Evolutionary conservation across 2,113 vertebrate species (phyloP).

Genomic region (Mungos mungo): DNA sequence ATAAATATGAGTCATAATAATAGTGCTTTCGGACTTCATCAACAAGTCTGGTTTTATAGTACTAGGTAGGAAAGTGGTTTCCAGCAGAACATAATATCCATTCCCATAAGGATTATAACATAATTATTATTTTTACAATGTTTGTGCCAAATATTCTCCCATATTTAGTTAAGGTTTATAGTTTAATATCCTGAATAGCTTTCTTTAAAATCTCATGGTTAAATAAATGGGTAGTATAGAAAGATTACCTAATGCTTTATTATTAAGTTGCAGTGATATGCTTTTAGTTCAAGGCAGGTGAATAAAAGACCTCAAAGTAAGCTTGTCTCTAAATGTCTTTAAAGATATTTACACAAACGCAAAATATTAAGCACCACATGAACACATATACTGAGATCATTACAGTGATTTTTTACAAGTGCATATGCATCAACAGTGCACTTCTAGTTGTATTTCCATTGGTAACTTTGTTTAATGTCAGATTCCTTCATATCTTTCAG

Average conservation of each 20-base stretch:
- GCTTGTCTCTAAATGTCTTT: constrained; percentile 3
- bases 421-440: neutral
- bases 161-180: constrained; percentile 35
- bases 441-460: neutral
- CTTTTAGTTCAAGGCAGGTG: neutral
- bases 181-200: constrained; percentile 24
- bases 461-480: constrained; percentile 34
- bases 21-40: neutral
- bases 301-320: neutral
- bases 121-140: constrained; percentile 13
- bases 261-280: constrained; percentile 7
- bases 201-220: constrained; percentile 33
- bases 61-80: neutral
- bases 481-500: constrained; percentile 34
- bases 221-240: neutral
- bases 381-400: neutral
- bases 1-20: constrained; percentile 7
- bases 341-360: neutral
- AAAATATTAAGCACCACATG: neutral
- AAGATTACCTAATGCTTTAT: neutral
- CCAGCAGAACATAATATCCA: neutral
- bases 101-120: neutral
- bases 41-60: neutral
- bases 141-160: constrained; percentile 1
- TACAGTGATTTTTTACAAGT: neutral